Base-by-base conservation (phyloP, 2,888 invertebrate species). In the Cheilosia scutellata region DNA sequence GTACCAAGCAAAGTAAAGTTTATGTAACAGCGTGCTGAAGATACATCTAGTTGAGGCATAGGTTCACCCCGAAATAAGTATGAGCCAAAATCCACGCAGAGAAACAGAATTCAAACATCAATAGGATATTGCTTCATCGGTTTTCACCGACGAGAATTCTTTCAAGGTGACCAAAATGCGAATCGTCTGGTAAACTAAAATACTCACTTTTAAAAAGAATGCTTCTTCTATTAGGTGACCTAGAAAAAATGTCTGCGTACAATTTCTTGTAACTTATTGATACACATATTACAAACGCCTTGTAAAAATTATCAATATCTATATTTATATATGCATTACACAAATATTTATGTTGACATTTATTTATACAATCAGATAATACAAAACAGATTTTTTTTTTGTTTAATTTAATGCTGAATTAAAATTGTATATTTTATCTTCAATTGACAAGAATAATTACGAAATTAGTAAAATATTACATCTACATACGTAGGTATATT, bases 401-500 rank as follows among this genome's bases (percentile, higher is more conserved):
- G 20, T 20, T 7, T 47, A 51, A 25, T 31, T 58, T 65, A 63
- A 44, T 53, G 66, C 58, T 79, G 74, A 63, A 58, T 79, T 55
- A 68, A 72, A 55, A 49, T 58, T 55, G 58, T 55, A 62, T 49
- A 37, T 63, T 62, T 44, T 42, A 76, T 66, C 58, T 72, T 27
- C 82, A 82, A 82, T 86, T 86, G 86, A 77, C 82, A 77, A 82
- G 68, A 72, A 77, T 82, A 82, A 65, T 65, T 76, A 71, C 20
- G 75, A 80, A 80, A 80, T 75, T 53, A 84, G 29, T 80, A 70
- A 79, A 74, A 74, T 37, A 40, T 40, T 71, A 71, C 65, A 80
- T 66, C 57, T 63, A 79, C 29, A 11, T 51, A 57, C 29, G 13
- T 51, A 57, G 4, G 5, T 49, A 33, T 42, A 62, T 55, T 20